These are phyloP conservation scores for Nyleta sp. DNA, from an alignment of 2,888 invertebrate species.

Conservation along the genomic window DNA sequence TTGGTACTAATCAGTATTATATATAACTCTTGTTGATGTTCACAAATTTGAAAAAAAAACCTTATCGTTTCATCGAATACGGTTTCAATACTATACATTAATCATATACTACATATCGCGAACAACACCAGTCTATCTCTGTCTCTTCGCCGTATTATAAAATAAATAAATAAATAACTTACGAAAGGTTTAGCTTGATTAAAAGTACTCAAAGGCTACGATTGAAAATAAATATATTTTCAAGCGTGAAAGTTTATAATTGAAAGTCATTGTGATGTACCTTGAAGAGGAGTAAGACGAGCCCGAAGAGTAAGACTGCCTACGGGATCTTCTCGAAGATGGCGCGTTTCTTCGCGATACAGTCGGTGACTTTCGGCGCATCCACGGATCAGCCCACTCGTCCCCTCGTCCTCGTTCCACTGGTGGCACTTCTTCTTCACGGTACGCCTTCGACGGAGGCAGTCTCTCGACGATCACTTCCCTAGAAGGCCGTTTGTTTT, in stretches of 20 bases:
- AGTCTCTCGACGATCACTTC: slow-evolving; percentile 91
- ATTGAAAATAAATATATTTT: not conserved
- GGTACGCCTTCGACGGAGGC: slow-evolving; percentile 78
- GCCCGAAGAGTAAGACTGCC: slow-evolving; percentile 88
- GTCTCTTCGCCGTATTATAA: no score
- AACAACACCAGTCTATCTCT: no score
- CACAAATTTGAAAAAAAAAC: no score
- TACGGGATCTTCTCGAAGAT: slow-evolving; percentile 79
- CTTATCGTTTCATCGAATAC: no score
- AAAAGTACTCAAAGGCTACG: no score
- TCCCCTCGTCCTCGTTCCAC: slow-evolving; percentile 85
- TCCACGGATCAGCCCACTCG: slow-evolving; percentile 99
- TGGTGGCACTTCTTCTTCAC: slow-evolving; percentile 78
- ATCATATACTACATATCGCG: no score
- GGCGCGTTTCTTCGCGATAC: slow-evolving; percentile 73
- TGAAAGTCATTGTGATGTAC: slow-evolving; percentile 74
- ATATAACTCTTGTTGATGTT: no score
- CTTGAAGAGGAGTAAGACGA: slow-evolving; percentile 87
- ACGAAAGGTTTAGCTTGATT: no score
- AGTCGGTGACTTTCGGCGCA: slow-evolving; percentile 88
- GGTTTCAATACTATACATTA: no score
- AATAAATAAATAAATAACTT: no score
- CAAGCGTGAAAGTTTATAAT: not conserved
- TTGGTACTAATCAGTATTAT: no score
- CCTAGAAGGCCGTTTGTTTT: slow-evolving; percentile 85